Conservation (phyloP, 2,888 invertebrate species). For the Mycogona germanica region DNA sequence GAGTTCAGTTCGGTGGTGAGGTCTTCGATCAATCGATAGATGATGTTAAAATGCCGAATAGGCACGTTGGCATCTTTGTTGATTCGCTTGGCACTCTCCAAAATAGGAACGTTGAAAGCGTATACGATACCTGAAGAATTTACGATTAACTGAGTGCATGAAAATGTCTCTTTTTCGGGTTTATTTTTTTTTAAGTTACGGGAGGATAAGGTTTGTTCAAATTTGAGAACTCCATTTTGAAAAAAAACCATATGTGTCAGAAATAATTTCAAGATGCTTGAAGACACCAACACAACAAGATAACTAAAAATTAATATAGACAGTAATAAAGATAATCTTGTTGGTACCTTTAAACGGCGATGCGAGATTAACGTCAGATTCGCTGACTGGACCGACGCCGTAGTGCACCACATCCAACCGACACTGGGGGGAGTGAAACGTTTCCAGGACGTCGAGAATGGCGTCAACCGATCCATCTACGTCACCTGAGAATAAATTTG, state of each 20-base stretch:
- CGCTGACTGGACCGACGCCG: constrained; percentile 76
- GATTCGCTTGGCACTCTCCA: constrained; percentile 33
- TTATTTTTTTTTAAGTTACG: no score
- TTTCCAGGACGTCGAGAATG: constrained; percentile 75
- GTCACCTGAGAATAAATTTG: constrained; percentile 52
- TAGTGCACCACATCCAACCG: constrained; percentile 73
- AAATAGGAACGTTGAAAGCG: constrained; percentile 63
- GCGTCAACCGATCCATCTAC: constrained; percentile 96
- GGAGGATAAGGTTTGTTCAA: no score
- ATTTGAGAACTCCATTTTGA: background rate
- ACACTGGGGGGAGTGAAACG: constrained; percentile 62
- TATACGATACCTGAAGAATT: constrained; percentile 57
- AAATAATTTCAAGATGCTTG: no score
- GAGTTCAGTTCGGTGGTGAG: constrained; percentile 62
- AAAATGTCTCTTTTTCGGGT: no score
- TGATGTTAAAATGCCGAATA: constrained; percentile 68
- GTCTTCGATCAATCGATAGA: constrained; percentile 85
- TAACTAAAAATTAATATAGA: no score
- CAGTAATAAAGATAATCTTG: background rate
- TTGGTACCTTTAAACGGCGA: constrained; percentile 48
- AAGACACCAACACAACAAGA: no score
- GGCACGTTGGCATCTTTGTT: constrained; percentile 44
- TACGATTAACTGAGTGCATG: background rate
- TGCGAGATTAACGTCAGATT: constrained; percentile 71
- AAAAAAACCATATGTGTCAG: no score